phyloP scores from a whole-genome alignment of 2,113 vertebrate genomes.

The Azemiops feae region DNA sequence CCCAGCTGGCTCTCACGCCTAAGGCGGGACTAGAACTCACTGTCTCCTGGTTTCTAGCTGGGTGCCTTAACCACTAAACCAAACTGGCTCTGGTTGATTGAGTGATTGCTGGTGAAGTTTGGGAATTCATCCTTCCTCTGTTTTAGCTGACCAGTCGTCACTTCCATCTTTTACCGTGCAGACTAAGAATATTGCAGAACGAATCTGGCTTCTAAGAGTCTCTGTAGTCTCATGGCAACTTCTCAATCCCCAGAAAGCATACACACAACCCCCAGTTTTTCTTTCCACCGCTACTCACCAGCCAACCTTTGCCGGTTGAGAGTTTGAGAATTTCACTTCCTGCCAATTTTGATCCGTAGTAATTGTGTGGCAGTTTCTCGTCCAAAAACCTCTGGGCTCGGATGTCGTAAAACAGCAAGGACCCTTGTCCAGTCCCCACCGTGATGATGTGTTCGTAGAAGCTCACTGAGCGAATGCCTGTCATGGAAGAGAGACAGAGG shows the following conservation, averaged over 20 bases:
- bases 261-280: rapidly evolving
- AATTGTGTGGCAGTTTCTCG: slow-evolving; percentile 68
- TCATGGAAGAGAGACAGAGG: slow-evolving; percentile 2
- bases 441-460: slow-evolving; percentile 99
- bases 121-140: background rate
- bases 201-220: background rate
- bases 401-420: slow-evolving; percentile 94
- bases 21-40: background rate
- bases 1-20: background rate
- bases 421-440: slow-evolving; percentile 95
- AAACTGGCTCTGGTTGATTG: background rate
- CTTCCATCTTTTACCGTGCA: background rate
- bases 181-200: background rate
- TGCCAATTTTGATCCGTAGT: slow-evolving; percentile 73
- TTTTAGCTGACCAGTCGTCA: too few species aligned
- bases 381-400: slow-evolving; percentile 93
- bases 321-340: slow-evolving; percentile 88
- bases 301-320: slow-evolving; percentile 93
- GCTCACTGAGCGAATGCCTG: slow-evolving; percentile 96
- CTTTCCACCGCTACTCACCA: slow-evolving; percentile 77
- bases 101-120: background rate
- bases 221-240: rapidly evolving
- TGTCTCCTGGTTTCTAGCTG: background rate
- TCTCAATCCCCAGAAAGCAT: background rate
- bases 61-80: background rate